Percentiles rank a stretch among this genome's conserved stretches.
Conservation (phyloP, 2,797 vertebrate genomes). For the Calcarius lapponicus region DNA sequence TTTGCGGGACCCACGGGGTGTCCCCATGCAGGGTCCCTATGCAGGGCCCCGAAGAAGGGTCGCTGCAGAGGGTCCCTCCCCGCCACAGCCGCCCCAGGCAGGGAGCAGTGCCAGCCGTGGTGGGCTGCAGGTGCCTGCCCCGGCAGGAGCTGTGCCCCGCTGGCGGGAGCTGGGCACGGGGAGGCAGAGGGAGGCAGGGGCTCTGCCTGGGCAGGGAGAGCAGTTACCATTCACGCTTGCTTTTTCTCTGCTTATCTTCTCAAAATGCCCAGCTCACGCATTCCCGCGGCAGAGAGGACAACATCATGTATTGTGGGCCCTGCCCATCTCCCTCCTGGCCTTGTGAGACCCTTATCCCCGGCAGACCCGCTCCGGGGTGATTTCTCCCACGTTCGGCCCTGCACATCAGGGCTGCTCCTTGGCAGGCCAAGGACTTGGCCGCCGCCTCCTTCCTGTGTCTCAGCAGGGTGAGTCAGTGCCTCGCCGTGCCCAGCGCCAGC, state of each 20-base stretch:
- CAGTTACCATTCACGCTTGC: not conserved
- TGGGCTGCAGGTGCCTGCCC: not conserved
- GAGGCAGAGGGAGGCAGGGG: not conserved
- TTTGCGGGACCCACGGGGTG: not conserved
- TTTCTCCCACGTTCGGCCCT: not conserved
- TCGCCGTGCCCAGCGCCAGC: slow-evolving; percentile 5
- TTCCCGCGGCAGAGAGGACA: not conserved
- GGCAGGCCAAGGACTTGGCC: not conserved
- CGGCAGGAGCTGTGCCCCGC: not conserved
- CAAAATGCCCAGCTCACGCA: not conserved
- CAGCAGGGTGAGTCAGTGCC: slow-evolving; percentile 50
- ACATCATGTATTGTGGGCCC: not conserved
- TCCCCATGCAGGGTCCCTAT: not conserved
- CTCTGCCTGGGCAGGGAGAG: not conserved
- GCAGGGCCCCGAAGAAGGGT: no score
- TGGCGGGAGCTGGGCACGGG: not conserved
- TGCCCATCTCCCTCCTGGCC: not conserved
- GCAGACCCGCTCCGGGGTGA: not conserved
- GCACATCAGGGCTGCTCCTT: slow-evolving; percentile 3
- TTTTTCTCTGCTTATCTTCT: not conserved
- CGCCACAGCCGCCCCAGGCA: not conserved
- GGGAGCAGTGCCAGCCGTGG: not conserved
- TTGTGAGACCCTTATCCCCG: not conserved
- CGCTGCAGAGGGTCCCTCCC: not conserved
- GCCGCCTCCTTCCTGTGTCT: slow-evolving; percentile 30